Conservation (phyloP, 2,888 invertebrate genomes). For the Octodonta nipae region DNA sequence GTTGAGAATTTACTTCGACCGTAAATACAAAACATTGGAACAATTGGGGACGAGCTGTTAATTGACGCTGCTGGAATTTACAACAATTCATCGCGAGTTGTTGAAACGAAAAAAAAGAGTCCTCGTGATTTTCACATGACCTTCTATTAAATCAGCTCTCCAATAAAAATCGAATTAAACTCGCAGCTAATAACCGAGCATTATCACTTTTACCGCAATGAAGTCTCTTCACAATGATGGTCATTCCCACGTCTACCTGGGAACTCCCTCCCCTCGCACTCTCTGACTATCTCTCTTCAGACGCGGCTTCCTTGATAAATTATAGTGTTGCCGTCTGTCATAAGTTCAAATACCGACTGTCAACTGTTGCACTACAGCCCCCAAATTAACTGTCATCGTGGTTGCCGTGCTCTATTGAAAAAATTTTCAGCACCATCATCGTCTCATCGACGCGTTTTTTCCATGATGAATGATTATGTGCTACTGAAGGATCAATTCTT, state of each 20-base stretch:
- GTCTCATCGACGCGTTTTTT: slow-evolving; percentile 15
- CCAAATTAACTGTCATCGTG: slow-evolving; percentile 19
- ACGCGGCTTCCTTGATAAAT: slow-evolving; percentile 19
- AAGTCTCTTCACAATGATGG: slow-evolving; percentile 2
- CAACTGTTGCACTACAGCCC: slow-evolving; percentile 16
- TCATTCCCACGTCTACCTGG: slow-evolving; percentile 21
- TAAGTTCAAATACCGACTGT: slow-evolving; percentile 22
- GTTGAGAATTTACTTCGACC: too few relatives aligned
- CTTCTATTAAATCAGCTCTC: slow-evolving; percentile 1
- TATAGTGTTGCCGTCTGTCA: slow-evolving; percentile 20
- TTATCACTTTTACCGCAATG: slow-evolving; percentile 9
- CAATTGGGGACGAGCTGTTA: too few relatives aligned
- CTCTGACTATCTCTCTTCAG: slow-evolving; percentile 12
- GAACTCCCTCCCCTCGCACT: too few relatives aligned
- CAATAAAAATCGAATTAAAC: slow-evolving; percentile 2
- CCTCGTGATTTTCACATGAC: slow-evolving; percentile 1
- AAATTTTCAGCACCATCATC: slow-evolving; percentile 17
- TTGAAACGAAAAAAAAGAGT: too few relatives aligned
- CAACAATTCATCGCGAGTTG: too few relatives aligned
- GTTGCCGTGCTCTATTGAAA: slow-evolving; percentile 12
- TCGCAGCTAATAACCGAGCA: slow-evolving; percentile 6
- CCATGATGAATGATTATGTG: slow-evolving; percentile 3
- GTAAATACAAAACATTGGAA: too few relatives aligned
- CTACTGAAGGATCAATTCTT: slow-evolving; percentile 2
- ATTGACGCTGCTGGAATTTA: too few relatives aligned